Evolutionary conservation across 2,797 vertebrate genomes (phyloP).

Genomic region (Argya squamiceps): DNA sequence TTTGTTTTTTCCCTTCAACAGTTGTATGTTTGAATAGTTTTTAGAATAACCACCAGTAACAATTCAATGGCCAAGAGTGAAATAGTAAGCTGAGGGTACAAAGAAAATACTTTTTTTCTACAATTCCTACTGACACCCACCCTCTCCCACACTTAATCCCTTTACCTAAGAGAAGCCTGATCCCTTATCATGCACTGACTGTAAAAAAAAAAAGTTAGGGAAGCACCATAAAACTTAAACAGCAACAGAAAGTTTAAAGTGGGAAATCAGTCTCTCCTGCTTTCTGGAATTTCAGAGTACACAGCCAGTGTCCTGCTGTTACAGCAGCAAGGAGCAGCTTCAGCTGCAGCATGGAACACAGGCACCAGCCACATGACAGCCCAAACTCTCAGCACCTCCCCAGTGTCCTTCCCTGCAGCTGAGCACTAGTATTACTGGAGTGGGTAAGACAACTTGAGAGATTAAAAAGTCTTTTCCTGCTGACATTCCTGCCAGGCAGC

Average conservation of each 20-base stretch:
- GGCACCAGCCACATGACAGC: accelerated
- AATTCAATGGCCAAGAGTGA: neutral
- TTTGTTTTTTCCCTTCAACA: neutral
- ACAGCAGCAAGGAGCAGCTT: neutral
- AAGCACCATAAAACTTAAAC: neutral
- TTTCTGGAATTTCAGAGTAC: neutral
- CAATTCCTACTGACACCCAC: neutral
- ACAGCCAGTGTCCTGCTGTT: neutral
- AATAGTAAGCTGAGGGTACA: neutral
- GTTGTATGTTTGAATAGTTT: neutral
- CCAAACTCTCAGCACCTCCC: neutral
- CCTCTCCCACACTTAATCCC: neutral
- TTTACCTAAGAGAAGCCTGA: neutral
- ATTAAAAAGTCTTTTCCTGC: neutral
- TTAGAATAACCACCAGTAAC: neutral
- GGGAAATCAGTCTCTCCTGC: accelerated
- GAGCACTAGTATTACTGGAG: neutral
- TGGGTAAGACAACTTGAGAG: neutral
- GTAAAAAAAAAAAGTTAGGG: neutral
- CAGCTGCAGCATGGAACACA: neutral
- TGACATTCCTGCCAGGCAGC: neutral
- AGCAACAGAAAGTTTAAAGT: neutral
- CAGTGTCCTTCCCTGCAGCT: neutral
- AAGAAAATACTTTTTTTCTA: neutral
- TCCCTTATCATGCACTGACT: neutral